Conservation (phyloP, 2,113 vertebrate species). For the Cochlearius cochlearius region DNA sequence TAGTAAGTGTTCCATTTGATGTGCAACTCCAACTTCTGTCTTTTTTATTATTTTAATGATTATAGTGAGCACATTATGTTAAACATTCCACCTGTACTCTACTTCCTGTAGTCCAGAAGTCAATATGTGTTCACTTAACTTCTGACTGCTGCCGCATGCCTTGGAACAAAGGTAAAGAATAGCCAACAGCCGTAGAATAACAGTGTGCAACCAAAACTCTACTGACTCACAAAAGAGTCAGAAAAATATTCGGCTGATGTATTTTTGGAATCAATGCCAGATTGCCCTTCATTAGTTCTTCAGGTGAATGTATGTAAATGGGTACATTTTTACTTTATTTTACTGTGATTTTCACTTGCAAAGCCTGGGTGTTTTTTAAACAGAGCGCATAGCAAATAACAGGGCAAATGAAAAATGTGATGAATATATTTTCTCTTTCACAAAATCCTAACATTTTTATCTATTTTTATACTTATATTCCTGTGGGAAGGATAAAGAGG, state of each 20-base stretch:
- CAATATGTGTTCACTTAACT: not conserved
- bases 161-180: not conserved
- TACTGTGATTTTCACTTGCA: not conserved
- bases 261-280: not conserved
- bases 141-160: not conserved
- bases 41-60: not conserved
- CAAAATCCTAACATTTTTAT: not conserved
- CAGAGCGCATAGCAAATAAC: not conserved
- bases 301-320: accelerated
- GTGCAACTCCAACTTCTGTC: not conserved
- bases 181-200: not conserved
- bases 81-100: not conserved
- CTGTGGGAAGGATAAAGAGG: not conserved
- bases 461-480: not conserved
- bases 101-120: not conserved
- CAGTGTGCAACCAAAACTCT: not conserved
- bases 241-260: not conserved
- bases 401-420: not conserved
- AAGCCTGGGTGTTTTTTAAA: not conserved
- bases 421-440: not conserved
- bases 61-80: not conserved
- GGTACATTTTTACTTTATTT: not conserved
- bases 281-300: not conserved
- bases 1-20: not conserved
- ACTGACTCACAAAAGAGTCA: not conserved